Evolutionary conservation across 2,113 vertebrate genomes (phyloP), one percentile per base, ranked within the genome.

Genomic region (Larimichthys polyactis): DNA sequence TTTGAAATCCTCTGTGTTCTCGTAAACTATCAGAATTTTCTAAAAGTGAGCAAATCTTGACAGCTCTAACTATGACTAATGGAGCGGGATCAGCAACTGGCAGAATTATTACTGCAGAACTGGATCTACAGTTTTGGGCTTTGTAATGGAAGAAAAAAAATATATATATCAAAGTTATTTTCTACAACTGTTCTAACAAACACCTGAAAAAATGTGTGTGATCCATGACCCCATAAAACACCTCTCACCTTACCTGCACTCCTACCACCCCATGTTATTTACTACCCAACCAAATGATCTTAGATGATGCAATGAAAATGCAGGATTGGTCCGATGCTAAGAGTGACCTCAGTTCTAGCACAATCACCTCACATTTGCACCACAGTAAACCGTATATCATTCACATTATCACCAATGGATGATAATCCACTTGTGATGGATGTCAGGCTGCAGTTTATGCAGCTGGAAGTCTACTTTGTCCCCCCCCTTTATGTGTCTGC

Each of bases 371-470:
- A 65, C 36, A 67, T 77, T 75, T 57, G 9, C 57, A 46, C 22
- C n/a, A 15, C 4, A 14, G n/a, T 17, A 70, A 77, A 74, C 48
- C 22, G 71, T 54, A 60, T 54, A 29, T 24, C 49, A n/a, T 43
- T 27, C n/a, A 54, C 16, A 20, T 79, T 54, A 62, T 58, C 36
- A 9, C 36, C 36, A 9, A 9, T 40, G 36, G 36, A 40, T 40
- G 36, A 40, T 40, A 40, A 40, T 40, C 36, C 29, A 12, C 62
- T 44, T 62, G 27, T 67, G 57, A 69, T 44, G 46, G 63, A 76
- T 57, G 83, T 71, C 64, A 75, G 71, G 40, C 43, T 48, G 59
- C 52, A 32, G 58, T 79, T 66, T 69, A 43, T 66, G 51, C 43
- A 16, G 44, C 57, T 64, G n/a, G 19, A 44, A 72, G 57, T 62